These are phyloP conservation scores for Triops cancriformis DNA, from an alignment of 1,140 invertebrate species.

Conservation along the genomic window DNA sequence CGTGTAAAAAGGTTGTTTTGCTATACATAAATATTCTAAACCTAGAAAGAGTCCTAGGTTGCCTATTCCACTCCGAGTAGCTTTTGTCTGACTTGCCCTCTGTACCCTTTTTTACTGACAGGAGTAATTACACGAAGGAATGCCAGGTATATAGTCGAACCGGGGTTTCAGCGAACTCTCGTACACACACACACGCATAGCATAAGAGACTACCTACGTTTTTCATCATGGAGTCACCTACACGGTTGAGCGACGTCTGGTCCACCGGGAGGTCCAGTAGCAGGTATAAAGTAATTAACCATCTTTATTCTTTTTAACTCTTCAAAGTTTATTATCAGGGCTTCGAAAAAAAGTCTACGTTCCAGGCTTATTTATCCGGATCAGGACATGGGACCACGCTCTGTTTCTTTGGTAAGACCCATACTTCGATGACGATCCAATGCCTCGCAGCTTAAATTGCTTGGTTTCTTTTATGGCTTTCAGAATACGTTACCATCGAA, in stretches of 20 bases:
- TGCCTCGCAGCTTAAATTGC: not conserved
- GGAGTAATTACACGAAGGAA: not conserved
- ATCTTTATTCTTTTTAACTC: not conserved
- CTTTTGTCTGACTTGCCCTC: not conserved
- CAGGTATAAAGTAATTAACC: conserved; percentile 23
- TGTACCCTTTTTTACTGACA: not conserved
- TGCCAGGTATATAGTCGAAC: not conserved
- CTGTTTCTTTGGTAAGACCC: conserved; percentile 23
- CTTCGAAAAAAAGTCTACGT: conserved; percentile 16
- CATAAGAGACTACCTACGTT: not conserved
- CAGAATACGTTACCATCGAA: conserved; percentile 26
- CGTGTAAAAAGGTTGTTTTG: conserved; percentile 1
- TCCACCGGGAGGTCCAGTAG: conserved; percentile 21
- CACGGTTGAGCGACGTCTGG: conserved; percentile 18
- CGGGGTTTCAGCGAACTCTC: not conserved
- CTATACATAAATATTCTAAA: not conserved
- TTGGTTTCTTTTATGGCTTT: not conserved
- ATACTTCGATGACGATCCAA: not conserved
- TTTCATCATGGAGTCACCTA: conserved; percentile 21
- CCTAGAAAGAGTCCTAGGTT: not conserved
- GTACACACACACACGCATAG: not conserved
- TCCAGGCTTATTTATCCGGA: conserved; percentile 18
- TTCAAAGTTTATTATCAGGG: not conserved
- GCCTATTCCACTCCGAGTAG: not conserved
- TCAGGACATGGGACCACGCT: conserved; percentile 25